A percentile compares a stretch with the other conserved stretches of the same genome.
phyloP scores from a whole-genome alignment of 2,797 vertebrate species.

The Capromys pilorides region DNA sequence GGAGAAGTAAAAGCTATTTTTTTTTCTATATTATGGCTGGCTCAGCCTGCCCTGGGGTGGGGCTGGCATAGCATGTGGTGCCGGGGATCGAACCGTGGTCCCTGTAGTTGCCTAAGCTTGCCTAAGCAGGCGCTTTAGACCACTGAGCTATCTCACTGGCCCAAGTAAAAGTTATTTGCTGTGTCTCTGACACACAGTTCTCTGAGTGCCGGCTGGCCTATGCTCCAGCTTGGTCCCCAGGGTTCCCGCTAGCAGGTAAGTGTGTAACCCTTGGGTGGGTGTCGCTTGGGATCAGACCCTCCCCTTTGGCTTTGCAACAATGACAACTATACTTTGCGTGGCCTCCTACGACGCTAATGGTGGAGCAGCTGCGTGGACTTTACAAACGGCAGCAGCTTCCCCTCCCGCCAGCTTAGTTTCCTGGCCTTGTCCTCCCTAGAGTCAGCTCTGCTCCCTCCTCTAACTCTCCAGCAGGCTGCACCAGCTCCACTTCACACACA shows the following conservation, averaged over 20 bases:
- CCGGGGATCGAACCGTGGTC: too few species aligned
- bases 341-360: too few species aligned
- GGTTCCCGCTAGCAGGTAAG: neutral
- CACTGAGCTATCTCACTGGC: too few species aligned
- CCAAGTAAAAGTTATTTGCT: neutral
- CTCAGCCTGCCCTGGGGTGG: too few species aligned
- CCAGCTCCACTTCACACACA: slow-evolving; percentile 61
- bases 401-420: neutral
- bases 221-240: too few species aligned
- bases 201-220: neutral
- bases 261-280: neutral
- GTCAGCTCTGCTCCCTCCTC: neutral
- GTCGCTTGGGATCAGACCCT: neutral
- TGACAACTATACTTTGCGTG: neutral
- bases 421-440: neutral
- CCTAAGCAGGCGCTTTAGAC: too few species aligned
- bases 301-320: neutral
- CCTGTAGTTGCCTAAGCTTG: too few species aligned
- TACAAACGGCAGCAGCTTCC: neutral
- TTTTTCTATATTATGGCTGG: too few species aligned
- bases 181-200: neutral
- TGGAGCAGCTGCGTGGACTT: neutral
- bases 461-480: neutral
- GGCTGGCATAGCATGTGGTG: too few species aligned
- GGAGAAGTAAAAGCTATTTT: too few species aligned